A percentile compares a stretch with the other conserved stretches of the same genome.
These are phyloP conservation scores for Axinella damicornis DNA, from an alignment of 37 sponge, comb jelly and placozoan genomes.

Conservation along the genomic window DNA sequence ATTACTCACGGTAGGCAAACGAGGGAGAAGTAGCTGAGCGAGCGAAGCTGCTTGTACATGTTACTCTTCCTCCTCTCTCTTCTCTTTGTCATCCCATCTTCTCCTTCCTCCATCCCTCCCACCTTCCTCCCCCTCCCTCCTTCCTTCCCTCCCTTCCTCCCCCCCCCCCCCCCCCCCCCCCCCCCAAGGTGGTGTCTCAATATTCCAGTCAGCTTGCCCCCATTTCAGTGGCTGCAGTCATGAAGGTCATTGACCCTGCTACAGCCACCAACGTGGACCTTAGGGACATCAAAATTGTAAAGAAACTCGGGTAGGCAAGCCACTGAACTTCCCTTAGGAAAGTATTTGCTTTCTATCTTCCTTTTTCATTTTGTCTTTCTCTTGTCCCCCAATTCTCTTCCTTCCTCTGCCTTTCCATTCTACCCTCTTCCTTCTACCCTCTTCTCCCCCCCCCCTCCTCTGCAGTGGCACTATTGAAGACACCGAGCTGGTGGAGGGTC, in stretches of 20 bases:
- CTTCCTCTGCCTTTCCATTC: background rate
- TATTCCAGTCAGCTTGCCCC: constrained; percentile 94
- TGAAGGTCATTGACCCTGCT: constrained; percentile 92
- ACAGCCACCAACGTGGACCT: constrained; percentile 97
- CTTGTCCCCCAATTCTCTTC: background rate
- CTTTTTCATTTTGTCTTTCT: background rate
- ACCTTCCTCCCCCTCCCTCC: background rate
- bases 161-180: background rate
- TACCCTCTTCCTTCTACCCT: background rate
- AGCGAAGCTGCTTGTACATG: no score
- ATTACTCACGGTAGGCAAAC: no score
- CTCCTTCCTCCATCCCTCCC: constrained; percentile 2
- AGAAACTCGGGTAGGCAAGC: constrained; percentile 78
- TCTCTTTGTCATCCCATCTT: background rate
- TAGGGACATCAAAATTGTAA: constrained; percentile 91
- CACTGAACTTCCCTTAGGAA: background rate
- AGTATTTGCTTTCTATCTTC: background rate
- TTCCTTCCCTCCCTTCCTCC: background rate
- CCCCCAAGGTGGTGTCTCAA: constrained; percentile 94
- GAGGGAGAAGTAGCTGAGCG: no score
- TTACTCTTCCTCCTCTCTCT: background rate
- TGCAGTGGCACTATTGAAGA: constrained; percentile 98
- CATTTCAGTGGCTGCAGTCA: constrained; percentile 94
- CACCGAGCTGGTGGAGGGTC: constrained; percentile 97
- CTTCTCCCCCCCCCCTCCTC: background rate